phyloP scores from a whole-genome alignment of 2,797 vertebrate species.

The Arremon aurantiirostris region DNA sequence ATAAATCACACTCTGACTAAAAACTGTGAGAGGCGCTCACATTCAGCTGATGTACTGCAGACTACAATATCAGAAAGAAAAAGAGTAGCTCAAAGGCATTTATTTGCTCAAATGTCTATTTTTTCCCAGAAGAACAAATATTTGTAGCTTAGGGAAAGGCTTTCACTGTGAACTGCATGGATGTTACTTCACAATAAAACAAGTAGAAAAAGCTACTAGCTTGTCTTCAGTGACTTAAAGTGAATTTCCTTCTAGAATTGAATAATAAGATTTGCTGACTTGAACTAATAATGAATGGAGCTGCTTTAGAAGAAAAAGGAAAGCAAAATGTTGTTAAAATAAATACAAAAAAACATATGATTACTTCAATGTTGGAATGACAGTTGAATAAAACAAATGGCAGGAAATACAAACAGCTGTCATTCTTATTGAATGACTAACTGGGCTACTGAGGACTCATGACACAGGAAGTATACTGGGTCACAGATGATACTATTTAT shows the following conservation, averaged over 20 bases:
- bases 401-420: not conserved
- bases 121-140: not conserved
- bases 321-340: not conserved
- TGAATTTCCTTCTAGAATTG: conserved; percentile 46
- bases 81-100: not conserved
- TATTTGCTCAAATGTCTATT: conserved; percentile 10
- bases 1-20: not conserved
- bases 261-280: conserved; percentile 31
- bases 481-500: not conserved
- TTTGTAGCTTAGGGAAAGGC: conserved; percentile 20
- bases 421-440: not conserved
- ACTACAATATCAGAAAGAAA: not conserved
- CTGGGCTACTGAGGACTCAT: not conserved
- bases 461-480: not conserved
- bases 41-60: not conserved
- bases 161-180: not conserved
- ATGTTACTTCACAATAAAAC: conserved; percentile 27
- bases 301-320: conserved; percentile 40
- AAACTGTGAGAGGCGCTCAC: not conserved
- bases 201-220: conserved; percentile 6
- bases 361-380: not conserved
- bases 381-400: not conserved
- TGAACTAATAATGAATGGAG: conserved; percentile 1
- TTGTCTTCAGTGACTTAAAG: conserved; percentile 20
- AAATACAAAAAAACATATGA: not conserved